Evolutionary conservation across 2,888 invertebrate species (phyloP).

Genomic region (Leptinotarsa rubiginosa): DNA sequence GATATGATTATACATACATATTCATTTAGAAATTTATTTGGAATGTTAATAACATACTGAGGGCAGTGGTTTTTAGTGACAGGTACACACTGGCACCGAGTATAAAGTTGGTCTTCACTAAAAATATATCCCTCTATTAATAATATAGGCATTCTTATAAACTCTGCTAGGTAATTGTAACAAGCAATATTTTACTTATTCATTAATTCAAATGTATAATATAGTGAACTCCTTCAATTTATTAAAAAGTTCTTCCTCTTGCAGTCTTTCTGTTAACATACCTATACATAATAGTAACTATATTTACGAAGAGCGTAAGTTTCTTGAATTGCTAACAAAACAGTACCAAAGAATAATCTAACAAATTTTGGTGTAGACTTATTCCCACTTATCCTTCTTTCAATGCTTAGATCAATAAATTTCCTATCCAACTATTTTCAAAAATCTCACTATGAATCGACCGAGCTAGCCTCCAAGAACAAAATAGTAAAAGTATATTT

Average conservation of each 20-base stretch:
- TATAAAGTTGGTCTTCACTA: constrained; percentile 34
- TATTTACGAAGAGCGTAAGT: not conserved
- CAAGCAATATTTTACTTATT: constrained; percentile 47
- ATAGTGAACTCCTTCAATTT: constrained; percentile 3
- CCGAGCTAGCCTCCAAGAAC: constrained; percentile 43
- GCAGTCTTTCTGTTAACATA: constrained; percentile 26
- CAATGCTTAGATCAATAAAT: not conserved
- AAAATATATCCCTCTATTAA: constrained; percentile 37
- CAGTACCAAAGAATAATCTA: not conserved
- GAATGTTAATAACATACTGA: constrained; percentile 30
- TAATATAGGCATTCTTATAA: constrained; percentile 35
- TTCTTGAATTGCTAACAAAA: not conserved
- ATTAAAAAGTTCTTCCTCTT: constrained; percentile 3
- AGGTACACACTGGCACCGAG: constrained; percentile 15
- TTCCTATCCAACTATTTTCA: constrained; percentile 30
- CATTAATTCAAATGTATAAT: constrained; percentile 17
- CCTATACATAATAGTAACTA: not conserved
- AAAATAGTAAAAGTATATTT: constrained; percentile 30
- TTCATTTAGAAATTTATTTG: constrained; percentile 27
- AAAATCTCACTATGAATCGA: constrained; percentile 39
- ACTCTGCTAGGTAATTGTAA: constrained; percentile 44
- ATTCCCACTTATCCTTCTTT: not conserved
- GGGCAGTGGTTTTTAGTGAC: constrained; percentile 39
- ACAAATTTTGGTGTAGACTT: not conserved
- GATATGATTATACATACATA: constrained; percentile 27